These are phyloP conservation scores for Andrena hattorfiana DNA, from an alignment of 2,888 invertebrate species.

Conservation along the genomic window DNA sequence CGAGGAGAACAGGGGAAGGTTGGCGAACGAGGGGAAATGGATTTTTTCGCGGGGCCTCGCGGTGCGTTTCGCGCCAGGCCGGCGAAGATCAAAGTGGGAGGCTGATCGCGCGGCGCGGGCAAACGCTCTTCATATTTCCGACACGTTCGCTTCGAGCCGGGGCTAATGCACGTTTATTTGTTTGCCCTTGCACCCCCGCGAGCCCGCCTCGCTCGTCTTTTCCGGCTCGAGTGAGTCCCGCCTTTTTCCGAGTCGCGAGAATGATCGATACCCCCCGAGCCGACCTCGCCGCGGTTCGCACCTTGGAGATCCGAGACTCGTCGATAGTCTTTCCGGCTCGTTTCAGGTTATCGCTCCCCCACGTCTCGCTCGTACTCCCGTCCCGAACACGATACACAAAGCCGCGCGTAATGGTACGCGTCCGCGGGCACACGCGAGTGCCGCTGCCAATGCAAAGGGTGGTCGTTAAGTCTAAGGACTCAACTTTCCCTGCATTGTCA, in stretches of 20 bases:
- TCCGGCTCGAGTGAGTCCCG: not conserved
- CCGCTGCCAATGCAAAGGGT: conserved; percentile 25
- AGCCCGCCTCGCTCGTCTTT: not conserved
- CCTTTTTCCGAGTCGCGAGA: conserved; percentile 34
- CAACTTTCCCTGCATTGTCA: not conserved
- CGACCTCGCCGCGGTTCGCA: conserved; percentile 49
- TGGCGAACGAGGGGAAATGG: conserved; percentile 21
- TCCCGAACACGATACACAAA: conserved; percentile 28
- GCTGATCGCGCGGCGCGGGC: conserved; percentile 40
- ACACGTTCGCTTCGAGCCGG: conserved; percentile 56
- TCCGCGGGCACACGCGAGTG: conserved; percentile 6
- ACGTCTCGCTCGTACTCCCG: conserved; percentile 20
- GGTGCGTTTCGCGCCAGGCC: conserved; percentile 43
- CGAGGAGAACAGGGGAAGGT: not conserved
- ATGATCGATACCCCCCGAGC: conserved; percentile 60
- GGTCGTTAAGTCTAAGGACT: conserved; percentile 16
- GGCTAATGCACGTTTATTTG: conserved; percentile 65
- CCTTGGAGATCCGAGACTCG: conserved; percentile 45
- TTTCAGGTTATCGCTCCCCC: conserved; percentile 57
- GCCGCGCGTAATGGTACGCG: conserved; percentile 3
- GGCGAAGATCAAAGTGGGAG: conserved; percentile 64
- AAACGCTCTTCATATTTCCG: conserved; percentile 59
- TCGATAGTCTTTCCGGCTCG: conserved; percentile 35
- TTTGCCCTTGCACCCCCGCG: conserved; percentile 19
- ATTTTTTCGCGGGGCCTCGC: conserved; percentile 7